Conservation (phyloP, 2,113 vertebrate species). For the Thymallus thymallus region DNA sequence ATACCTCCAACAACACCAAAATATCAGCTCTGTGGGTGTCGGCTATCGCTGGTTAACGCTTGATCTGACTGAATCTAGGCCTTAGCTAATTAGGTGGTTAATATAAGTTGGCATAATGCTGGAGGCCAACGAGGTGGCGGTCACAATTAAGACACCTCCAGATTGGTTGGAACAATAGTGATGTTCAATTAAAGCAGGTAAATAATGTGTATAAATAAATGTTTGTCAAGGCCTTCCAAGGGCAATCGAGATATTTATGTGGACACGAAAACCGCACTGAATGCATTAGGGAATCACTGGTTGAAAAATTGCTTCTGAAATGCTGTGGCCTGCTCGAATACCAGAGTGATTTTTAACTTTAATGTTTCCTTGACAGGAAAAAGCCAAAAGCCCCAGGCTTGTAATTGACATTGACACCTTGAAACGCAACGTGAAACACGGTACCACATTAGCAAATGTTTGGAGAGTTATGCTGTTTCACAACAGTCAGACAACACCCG, state of each 20-base stretch:
- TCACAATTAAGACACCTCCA: background rate
- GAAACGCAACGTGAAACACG: slow-evolving; percentile 19
- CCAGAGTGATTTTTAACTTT: slow-evolving; percentile 28
- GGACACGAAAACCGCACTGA: background rate
- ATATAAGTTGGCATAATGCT: background rate
- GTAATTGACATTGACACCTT: slow-evolving; percentile 17
- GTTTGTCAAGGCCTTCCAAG: slow-evolving; percentile 30
- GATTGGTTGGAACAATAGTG: slow-evolving; percentile 4
- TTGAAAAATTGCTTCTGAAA: slow-evolving; percentile 40
- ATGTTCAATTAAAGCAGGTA: background rate
- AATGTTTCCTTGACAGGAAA: slow-evolving; percentile 25
- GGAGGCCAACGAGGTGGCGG: background rate
- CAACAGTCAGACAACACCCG: background rate
- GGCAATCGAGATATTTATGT: slow-evolving; percentile 39
- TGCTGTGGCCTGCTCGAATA: slow-evolving; percentile 22
- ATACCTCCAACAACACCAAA: too few species aligned
- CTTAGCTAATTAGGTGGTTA: slow-evolving; percentile 11
- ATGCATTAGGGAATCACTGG: slow-evolving; percentile 28
- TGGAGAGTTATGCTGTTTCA: background rate
- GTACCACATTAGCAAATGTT: background rate
- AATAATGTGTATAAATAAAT: slow-evolving; percentile 41
- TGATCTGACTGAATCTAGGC: too few species aligned
- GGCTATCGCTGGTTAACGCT: too few species aligned
- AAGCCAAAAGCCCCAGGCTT: background rate
- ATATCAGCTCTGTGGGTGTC: too few species aligned